phyloP scores from a whole-genome alignment of 2,888 invertebrate species.

The Pyrgus malvae region DNA sequence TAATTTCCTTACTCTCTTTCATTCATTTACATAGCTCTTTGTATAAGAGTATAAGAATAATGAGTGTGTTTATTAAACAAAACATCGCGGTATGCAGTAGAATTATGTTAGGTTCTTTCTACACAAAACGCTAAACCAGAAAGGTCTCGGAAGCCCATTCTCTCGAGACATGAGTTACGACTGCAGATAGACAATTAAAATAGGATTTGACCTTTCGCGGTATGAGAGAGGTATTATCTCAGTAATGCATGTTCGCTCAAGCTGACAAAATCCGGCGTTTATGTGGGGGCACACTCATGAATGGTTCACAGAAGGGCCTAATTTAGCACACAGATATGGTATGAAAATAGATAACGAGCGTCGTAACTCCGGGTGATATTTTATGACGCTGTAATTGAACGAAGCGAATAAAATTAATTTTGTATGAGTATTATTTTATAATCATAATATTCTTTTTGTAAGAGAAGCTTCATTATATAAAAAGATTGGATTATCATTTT shows the following conservation, averaged over 20 bases:
- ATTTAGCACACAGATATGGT: constrained; percentile 9
- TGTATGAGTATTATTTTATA: background rate
- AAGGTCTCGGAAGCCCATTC: constrained; percentile 9
- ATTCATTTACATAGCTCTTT: constrained; percentile 19
- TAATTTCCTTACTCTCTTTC: constrained; percentile 10
- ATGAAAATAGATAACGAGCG: constrained; percentile 4
- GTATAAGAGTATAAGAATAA: background rate
- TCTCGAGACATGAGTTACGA: constrained; percentile 23
- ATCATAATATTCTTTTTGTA: background rate
- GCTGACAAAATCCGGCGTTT: constrained; percentile 19
- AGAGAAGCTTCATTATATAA: too few species aligned
- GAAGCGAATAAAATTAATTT: background rate
- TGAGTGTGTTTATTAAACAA: background rate
- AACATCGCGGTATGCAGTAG: background rate
- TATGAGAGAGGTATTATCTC: constrained; percentile 18
- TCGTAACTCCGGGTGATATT: background rate
- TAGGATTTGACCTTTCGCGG: constrained; percentile 20
- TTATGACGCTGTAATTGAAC: background rate
- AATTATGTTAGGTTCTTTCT: background rate
- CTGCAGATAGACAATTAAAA: constrained; percentile 25
- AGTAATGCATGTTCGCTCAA: constrained; percentile 16
- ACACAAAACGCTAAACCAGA: background rate
- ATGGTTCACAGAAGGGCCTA: constrained; percentile 7
- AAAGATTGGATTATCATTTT: too few species aligned
- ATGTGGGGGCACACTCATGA: constrained; percentile 5